Conservation (phyloP, 2,888 invertebrate genomes). For the Salpingus planirostris region DNA sequence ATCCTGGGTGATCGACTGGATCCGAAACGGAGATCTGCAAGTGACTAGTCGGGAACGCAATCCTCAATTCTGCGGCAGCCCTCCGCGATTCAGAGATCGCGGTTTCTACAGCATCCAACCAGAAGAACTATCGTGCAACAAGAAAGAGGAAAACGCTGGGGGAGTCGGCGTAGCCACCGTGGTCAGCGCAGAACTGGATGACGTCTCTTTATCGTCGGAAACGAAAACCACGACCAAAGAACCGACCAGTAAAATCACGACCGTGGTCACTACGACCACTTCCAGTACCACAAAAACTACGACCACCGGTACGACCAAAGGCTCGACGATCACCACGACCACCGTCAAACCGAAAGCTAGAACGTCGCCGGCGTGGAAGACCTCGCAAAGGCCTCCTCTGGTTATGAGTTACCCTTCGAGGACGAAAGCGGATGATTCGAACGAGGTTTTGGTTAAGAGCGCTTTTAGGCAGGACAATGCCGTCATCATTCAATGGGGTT, state of each 20-base stretch:
- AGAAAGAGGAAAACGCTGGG: conserved; percentile 37
- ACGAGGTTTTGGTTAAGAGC: conserved; percentile 76
- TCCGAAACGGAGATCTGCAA: conserved; percentile 76
- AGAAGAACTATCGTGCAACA: conserved; percentile 58
- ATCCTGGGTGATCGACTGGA: conserved; percentile 87
- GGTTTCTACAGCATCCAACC: conserved; percentile 82
- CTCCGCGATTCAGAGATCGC: conserved; percentile 66
- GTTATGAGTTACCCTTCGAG: conserved; percentile 60
- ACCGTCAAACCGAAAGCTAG: conserved; percentile 28
- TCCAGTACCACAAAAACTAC: conserved; percentile 32
- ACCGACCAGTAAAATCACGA: conserved; percentile 27
- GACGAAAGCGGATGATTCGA: conserved; percentile 53
- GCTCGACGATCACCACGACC: conserved; percentile 27
- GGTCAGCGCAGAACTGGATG: conserved; percentile 45
- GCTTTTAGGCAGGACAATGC: conserved; percentile 79
- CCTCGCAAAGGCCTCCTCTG: conserved; percentile 57
- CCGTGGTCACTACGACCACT: conserved; percentile 24
- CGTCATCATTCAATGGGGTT: conserved; percentile 87
- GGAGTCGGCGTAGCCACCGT: conserved; percentile 49
- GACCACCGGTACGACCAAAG: conserved; percentile 27
- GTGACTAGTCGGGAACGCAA: conserved; percentile 86
- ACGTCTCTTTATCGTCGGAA: conserved; percentile 32
- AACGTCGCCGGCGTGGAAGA: conserved; percentile 36
- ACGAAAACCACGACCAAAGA: conserved; percentile 24
- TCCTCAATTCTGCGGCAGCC: conserved; percentile 87